Percentiles rank a stretch among this genome's conserved stretches.
phyloP scores from a whole-genome alignment of 2,113 vertebrate species.

The Platysteira castanea region DNA sequence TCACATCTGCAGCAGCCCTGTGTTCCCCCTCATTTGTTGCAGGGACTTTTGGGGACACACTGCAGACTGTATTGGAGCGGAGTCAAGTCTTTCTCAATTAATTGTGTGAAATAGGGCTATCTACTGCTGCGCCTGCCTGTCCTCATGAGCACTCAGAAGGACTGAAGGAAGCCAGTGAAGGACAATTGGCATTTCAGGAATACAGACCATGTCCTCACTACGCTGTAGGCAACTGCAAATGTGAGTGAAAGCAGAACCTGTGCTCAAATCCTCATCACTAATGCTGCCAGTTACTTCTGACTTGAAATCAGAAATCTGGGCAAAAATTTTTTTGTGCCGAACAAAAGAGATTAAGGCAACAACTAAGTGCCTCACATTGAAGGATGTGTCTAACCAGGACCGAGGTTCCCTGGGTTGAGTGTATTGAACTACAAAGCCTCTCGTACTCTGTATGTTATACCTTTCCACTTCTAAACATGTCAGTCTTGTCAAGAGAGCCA shows the following conservation, averaged over 20 bases:
- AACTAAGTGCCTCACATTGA: not conserved
- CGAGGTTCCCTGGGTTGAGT: not conserved
- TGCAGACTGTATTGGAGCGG: not conserved
- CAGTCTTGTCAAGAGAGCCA: not conserved
- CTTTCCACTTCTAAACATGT: not conserved
- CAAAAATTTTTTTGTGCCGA: not conserved
- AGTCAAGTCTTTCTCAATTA: not conserved
- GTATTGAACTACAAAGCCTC: not conserved
- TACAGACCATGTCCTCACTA: not conserved
- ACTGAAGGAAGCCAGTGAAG: not conserved
- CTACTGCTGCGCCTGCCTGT: accelerated
- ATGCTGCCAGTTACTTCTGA: not conserved
- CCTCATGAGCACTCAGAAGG: not conserved
- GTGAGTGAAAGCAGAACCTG: not conserved
- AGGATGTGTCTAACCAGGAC: not conserved
- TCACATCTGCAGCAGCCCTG: not conserved
- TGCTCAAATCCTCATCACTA: not conserved
- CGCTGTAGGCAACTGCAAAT: accelerated
- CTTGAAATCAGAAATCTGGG: not conserved
- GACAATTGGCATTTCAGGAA: not conserved
- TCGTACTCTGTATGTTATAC: accelerated
- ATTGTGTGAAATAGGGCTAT: not conserved
- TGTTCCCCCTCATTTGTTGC: not conserved
- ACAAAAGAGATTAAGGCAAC: not conserved
- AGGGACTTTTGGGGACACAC: not conserved